Conservation (phyloP, 2,888 invertebrate genomes). For the Conops quadrifasciatus region DNA sequence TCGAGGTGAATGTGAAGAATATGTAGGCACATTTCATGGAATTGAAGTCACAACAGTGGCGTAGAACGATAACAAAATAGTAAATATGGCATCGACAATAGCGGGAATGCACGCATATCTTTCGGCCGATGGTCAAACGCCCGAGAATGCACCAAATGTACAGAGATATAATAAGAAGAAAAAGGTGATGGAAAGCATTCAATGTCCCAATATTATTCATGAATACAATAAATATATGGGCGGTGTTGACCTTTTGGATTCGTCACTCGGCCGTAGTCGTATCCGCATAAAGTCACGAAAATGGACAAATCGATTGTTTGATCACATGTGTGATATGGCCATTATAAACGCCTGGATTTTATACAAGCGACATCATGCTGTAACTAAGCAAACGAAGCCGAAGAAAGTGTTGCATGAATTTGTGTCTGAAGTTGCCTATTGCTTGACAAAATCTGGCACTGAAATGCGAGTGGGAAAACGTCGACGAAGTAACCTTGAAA, state of each 20-base stretch:
- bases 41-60: too few species aligned
- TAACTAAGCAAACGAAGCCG: too few species aligned
- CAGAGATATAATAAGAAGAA: conserved; percentile 37
- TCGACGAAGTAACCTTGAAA: too few species aligned
- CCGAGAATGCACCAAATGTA: conserved; percentile 30
- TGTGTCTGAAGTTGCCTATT: too few species aligned
- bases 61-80: conserved; percentile 40
- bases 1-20: too few species aligned
- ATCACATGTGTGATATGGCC: conserved; percentile 31
- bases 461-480: too few species aligned
- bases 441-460: too few species aligned
- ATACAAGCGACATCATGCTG: conserved; percentile 22
- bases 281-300: conserved; percentile 26
- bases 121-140: conserved; percentile 13
- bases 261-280: conserved; percentile 31
- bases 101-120: conserved; percentile 28
- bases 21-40: too few species aligned
- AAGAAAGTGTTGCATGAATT: too few species aligned
- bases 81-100: conserved; percentile 32
- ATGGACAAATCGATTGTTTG: conserved; percentile 34
- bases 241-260: too few species aligned
- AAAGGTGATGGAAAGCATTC: conserved; percentile 32
- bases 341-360: conserved; percentile 29
- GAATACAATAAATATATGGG: conserved; percentile 35
- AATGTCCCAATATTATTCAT: conserved; percentile 32